These are phyloP conservation scores for Limnodromus scolopaceus DNA, from an alignment of 2,797 vertebrate genomes.

Conservation along the genomic window DNA sequence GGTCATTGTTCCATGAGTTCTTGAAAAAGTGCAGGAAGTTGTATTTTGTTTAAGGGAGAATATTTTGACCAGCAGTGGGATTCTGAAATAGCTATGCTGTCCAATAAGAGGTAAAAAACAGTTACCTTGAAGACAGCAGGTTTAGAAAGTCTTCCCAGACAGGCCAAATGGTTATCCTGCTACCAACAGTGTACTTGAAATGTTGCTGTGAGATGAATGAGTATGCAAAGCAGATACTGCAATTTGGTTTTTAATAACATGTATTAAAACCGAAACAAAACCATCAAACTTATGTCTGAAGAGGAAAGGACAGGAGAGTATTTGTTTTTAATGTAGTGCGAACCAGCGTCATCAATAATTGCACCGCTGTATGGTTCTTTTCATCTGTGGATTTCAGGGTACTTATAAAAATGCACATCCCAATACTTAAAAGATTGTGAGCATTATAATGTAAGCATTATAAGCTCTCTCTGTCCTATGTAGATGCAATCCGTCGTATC, in stretches of 20 bases:
- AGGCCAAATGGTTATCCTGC: background rate
- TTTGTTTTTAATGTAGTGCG: background rate
- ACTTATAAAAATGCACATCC: background rate
- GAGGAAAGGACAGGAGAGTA: background rate
- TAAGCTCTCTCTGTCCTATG: background rate
- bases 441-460: background rate
- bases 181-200: background rate
- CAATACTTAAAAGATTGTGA: background rate
- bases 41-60: background rate
- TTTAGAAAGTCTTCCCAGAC: background rate
- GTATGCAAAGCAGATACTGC: background rate
- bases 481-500: background rate
- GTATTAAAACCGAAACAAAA: background rate
- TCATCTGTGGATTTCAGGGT: background rate
- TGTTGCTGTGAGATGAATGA: background rate
- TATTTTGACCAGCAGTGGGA: background rate
- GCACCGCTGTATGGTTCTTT: rapidly evolving
- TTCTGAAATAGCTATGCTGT: background rate
- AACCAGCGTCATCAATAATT: background rate
- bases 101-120: background rate
- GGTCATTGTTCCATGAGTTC: background rate
- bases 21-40: background rate
- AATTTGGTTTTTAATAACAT: background rate
- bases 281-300: background rate
- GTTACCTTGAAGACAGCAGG: background rate